A percentile compares a stretch with the other conserved stretches of the same genome.
These are phyloP conservation scores for Synaphobranchus kaupii DNA, from an alignment of 2,797 vertebrate species.

Conservation along the genomic window DNA sequence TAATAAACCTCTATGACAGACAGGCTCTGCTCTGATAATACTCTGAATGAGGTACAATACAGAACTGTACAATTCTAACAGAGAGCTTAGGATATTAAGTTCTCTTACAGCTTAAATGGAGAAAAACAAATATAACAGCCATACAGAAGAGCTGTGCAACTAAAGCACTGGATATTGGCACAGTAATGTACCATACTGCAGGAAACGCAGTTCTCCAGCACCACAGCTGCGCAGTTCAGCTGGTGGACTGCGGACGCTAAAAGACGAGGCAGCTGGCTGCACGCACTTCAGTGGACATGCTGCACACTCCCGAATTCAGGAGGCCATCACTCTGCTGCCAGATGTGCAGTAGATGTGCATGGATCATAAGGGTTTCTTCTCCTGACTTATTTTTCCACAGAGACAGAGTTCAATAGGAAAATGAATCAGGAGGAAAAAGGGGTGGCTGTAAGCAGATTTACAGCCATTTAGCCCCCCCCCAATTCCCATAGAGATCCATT, in stretches of 20 bases:
- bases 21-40: constrained; percentile 14
- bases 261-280: neutral
- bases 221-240: neutral
- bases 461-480: too few species aligned
- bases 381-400: too few species aligned
- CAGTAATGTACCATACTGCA: too few species aligned
- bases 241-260: neutral
- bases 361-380: too few species aligned
- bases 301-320: neutral
- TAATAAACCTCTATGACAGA: constrained; percentile 7
- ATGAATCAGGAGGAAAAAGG: too few species aligned
- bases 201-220: neutral
- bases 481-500: too few species aligned
- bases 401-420: too few species aligned
- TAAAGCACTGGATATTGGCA: too few species aligned
- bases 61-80: neutral
- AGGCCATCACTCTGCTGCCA: neutral
- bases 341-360: too few species aligned
- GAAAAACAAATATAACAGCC: neutral
- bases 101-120: neutral
- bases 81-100: constrained; percentile 1
- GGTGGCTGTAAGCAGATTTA: too few species aligned
- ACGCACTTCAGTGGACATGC: neutral
- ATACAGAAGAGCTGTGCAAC: too few species aligned
- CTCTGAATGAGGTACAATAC: neutral